Evolutionary conservation across 1,140 invertebrate genomes (phyloP).

Genomic region (Ganaspis sp.): DNA sequence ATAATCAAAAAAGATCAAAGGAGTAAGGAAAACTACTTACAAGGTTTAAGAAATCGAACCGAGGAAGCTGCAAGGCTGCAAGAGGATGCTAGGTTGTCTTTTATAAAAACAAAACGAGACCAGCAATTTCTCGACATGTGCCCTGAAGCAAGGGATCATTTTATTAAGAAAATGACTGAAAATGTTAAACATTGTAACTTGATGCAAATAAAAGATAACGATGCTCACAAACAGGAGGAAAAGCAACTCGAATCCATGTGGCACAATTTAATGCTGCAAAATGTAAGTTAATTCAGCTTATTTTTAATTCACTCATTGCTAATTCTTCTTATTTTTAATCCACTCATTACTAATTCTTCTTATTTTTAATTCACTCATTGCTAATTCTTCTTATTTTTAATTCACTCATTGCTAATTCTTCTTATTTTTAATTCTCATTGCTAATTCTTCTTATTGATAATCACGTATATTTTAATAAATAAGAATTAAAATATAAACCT

Average conservation of each 20-base stretch:
- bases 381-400: not conserved
- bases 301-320: too few relatives aligned
- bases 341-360: too few relatives aligned
- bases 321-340: not conserved
- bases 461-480: too few relatives aligned
- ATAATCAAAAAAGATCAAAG: slow-evolving; percentile 48
- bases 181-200: slow-evolving; percentile 64
- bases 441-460: too few relatives aligned
- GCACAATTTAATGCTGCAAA: slow-evolving; percentile 57
- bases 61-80: slow-evolving; percentile 47
- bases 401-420: too few relatives aligned
- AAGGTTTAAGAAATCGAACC: slow-evolving; percentile 42
- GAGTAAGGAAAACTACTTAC: slow-evolving; percentile 40
- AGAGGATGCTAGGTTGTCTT: slow-evolving; percentile 50
- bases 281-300: slow-evolving; percentile 24
- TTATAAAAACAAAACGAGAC: slow-evolving; percentile 58
- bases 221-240: slow-evolving; percentile 42
- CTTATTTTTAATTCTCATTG: not conserved
- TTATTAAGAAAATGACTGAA: slow-evolving; percentile 48
- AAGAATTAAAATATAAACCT: too few relatives aligned
- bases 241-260: slow-evolving; percentile 55
- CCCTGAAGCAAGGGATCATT: slow-evolving; percentile 50
- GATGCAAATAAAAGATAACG: slow-evolving; percentile 64
- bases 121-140: slow-evolving; percentile 60
- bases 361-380: not conserved